phyloP scores from a whole-genome alignment of 2,113 vertebrate species.

The Centropristis striata region DNA sequence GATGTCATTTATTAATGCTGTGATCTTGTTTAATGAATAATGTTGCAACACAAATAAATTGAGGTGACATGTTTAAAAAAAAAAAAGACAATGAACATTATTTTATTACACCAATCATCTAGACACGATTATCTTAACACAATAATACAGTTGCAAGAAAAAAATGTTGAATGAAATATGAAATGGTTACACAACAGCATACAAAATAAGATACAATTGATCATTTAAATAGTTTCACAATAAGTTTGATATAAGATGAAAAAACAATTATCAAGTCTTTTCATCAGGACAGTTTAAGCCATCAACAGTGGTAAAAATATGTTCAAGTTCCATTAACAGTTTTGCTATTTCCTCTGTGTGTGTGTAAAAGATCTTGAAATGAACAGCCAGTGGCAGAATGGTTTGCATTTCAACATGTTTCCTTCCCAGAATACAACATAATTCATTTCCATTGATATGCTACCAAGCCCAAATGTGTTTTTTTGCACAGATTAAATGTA shows the following conservation, averaged over 20 bases:
- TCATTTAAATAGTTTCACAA: conserved; percentile 84
- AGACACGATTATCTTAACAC: conserved; percentile 76
- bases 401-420: conserved; percentile 14
- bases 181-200: conserved; percentile 79
- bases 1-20: conserved; percentile 35
- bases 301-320: conserved; percentile 74
- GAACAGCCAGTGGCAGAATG: conserved; percentile 5
- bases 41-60: conserved; percentile 49
- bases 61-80: conserved; percentile 51
- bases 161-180: conserved; percentile 67
- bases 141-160: conserved; percentile 74
- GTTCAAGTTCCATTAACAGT: conserved; percentile 78
- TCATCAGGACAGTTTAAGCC: conserved; percentile 71
- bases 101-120: conserved; percentile 80
- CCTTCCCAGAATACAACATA: conserved; percentile 19
- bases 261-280: conserved; percentile 63
- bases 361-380: conserved; percentile 17
- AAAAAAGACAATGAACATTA: conserved; percentile 68
- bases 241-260: conserved; percentile 73
- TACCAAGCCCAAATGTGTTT: conserved; percentile 52
- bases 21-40: conserved; percentile 37
- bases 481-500: conserved; percentile 31
- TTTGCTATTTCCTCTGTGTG: conserved; percentile 49
- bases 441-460: conserved; percentile 24
- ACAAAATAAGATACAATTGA: conserved; percentile 79